These are phyloP conservation scores for Thunnus thynnus DNA, from an alignment of 2,113 vertebrate genomes.

Conservation along the genomic window DNA sequence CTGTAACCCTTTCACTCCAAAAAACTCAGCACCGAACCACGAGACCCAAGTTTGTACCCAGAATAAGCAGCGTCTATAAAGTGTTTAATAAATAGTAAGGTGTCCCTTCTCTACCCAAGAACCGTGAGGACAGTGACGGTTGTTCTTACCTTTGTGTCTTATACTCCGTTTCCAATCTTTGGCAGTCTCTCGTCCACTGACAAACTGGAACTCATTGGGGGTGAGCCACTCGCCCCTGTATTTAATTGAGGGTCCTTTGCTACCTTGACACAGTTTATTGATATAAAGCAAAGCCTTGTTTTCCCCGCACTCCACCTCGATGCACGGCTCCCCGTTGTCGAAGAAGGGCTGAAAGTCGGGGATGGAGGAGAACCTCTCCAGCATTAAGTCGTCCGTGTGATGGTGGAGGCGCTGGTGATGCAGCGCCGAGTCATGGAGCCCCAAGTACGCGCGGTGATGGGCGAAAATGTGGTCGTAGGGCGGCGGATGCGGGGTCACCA, in stretches of 20 bases:
- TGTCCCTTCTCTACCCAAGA: neutral
- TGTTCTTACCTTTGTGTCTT: conserved; percentile 93
- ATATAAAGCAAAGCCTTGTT: conserved; percentile 98
- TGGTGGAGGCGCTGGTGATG: conserved; percentile 87
- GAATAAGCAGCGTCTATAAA: conserved; percentile 34
- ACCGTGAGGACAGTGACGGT: neutral
- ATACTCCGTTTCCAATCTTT: conserved; percentile 99
- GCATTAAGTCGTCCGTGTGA: conserved; percentile 91
- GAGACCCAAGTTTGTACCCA: conserved; percentile 46
- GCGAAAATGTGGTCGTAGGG: conserved; percentile 91
- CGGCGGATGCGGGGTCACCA: conserved; percentile 92
- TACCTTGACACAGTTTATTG: conserved; percentile 97
- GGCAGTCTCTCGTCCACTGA: conserved; percentile 98
- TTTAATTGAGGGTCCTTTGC: conserved; percentile 97
- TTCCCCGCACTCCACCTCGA: conserved; percentile 98
- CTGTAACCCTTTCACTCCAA: conserved; percentile 84
- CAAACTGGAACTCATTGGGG: conserved; percentile 98
- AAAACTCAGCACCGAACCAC: conserved; percentile 54
- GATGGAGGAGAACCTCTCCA: conserved; percentile 93
- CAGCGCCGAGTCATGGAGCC: conserved; percentile 87
- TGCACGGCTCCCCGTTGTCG: conserved; percentile 96
- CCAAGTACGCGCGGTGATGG: conserved; percentile 90
- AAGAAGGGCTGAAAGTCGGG: conserved; percentile 97
- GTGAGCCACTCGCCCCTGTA: conserved; percentile 98
- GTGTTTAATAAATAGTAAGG: conserved; percentile 2